Evolutionary conservation across 1,140 invertebrate species (phyloP).

Genomic region (Linepithema humile): DNA sequence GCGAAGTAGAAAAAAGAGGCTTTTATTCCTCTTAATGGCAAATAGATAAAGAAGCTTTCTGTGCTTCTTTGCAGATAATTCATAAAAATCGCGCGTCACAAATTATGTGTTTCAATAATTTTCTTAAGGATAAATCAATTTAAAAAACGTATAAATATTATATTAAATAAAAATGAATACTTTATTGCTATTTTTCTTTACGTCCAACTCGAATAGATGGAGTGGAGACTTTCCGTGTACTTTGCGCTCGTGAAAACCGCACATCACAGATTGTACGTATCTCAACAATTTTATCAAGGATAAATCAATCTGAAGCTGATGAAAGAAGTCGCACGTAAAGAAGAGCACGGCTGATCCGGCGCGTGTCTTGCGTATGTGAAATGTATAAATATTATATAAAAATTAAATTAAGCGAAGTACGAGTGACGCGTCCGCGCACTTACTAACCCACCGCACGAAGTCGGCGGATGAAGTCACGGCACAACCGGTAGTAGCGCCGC

Average conservation of each 20-base stretch:
- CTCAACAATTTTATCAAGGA: neutral
- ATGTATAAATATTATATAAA: neutral
- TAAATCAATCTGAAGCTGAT: constrained; percentile 30
- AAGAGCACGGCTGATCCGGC: neutral
- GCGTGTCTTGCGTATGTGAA: neutral
- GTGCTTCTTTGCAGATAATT: too few relatives aligned
- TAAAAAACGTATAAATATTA: too few relatives aligned
- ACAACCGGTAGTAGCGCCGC: neutral
- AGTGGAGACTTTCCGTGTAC: too few relatives aligned
- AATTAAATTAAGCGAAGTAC: constrained; percentile 36
- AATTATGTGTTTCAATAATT: too few relatives aligned
- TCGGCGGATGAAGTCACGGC: constrained; percentile 1
- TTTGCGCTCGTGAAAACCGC: too few relatives aligned
- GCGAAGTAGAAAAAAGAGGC: neutral
- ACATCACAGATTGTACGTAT: neutral
- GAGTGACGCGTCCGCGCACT: constrained; percentile 31
- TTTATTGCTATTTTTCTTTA: too few relatives aligned
- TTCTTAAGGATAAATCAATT: too few relatives aligned
- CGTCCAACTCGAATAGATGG: too few relatives aligned
- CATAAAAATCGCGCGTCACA: neutral
- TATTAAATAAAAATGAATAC: too few relatives aligned
- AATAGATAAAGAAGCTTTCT: neutral
- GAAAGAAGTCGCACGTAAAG: constrained; percentile 9
- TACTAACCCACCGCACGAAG: constrained; percentile 20
- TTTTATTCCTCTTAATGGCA: neutral